phyloP scores from a whole-genome alignment of 2,797 vertebrate genomes.

The Trematomus bernacchii region DNA sequence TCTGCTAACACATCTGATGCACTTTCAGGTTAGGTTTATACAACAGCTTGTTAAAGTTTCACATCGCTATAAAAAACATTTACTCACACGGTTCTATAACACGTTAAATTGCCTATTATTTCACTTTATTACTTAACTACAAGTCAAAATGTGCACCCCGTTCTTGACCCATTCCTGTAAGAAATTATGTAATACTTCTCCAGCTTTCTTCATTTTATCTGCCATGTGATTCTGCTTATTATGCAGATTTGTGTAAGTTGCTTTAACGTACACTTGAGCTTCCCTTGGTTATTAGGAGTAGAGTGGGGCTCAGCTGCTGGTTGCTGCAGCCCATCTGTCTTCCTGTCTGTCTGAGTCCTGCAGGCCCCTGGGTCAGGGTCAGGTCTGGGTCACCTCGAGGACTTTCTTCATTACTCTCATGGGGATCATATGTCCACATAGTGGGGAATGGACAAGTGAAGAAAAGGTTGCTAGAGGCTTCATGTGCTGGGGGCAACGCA shows the following conservation, averaged over 20 bases:
- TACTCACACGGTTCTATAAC: neutral
- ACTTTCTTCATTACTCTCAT: slow-evolving; percentile 42
- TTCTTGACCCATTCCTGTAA: neutral
- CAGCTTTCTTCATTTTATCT: neutral
- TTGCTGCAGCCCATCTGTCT: slow-evolving; percentile 45
- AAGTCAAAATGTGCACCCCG: neutral
- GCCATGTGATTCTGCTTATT: slow-evolving; percentile 4
- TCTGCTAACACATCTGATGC: neutral
- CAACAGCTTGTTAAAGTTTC: neutral
- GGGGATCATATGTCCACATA: slow-evolving; percentile 35
- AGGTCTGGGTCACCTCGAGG: slow-evolving; percentile 47
- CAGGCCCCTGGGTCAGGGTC: slow-evolving; percentile 29
- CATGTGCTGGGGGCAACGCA: slow-evolving; percentile 12
- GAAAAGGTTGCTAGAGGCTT: neutral
- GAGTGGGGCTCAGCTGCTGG: slow-evolving; percentile 56
- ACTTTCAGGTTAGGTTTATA: neutral
- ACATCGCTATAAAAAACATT: neutral
- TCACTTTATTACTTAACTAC: neutral
- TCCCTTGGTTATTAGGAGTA: slow-evolving; percentile 11
- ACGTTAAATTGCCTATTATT: neutral
- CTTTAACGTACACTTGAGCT: slow-evolving; percentile 6
- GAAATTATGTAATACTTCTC: neutral
- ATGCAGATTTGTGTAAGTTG: slow-evolving; percentile 1
- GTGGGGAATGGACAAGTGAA: slow-evolving; percentile 18
- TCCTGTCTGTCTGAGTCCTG: slow-evolving; percentile 13